Conservation (phyloP, 2,888 invertebrate genomes). For the Lymantria dispar region DNA sequence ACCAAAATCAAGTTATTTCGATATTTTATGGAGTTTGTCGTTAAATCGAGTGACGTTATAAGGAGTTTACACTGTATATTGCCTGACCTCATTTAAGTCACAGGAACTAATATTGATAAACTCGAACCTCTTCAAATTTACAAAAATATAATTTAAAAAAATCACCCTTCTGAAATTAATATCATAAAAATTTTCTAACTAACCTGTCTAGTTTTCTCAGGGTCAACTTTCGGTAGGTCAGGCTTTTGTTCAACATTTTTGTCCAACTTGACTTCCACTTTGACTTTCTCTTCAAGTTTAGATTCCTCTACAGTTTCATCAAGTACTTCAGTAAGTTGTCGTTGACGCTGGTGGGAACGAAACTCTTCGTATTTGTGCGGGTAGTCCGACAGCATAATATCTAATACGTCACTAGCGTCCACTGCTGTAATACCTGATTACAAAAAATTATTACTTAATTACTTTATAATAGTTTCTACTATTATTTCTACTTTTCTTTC, state of each 20-base stretch:
- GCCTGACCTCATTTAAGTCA: too few relatives aligned
- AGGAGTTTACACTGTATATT: too few relatives aligned
- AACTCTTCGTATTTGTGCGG: slow-evolving; percentile 97
- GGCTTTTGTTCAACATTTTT: slow-evolving; percentile 52
- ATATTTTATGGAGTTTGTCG: too few relatives aligned
- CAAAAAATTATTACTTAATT: background rate
- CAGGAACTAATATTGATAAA: too few relatives aligned
- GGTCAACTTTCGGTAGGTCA: slow-evolving; percentile 64
- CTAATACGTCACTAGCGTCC: slow-evolving; percentile 95
- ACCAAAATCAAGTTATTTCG: too few relatives aligned
- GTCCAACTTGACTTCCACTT: slow-evolving; percentile 54
- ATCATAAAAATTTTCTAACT: slow-evolving; percentile 4
- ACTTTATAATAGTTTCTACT: too few relatives aligned
- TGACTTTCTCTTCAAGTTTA: slow-evolving; percentile 50
- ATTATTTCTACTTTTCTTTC: too few relatives aligned
- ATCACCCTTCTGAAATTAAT: too few relatives aligned
- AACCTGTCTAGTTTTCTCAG: slow-evolving; percentile 71
- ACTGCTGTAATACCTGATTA: slow-evolving; percentile 91
- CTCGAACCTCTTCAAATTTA: too few relatives aligned
- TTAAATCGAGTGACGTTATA: too few relatives aligned
- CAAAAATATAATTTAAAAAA: too few relatives aligned
- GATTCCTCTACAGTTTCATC: slow-evolving; percentile 35
- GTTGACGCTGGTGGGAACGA: slow-evolving; percentile 85
- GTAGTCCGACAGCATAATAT: slow-evolving; percentile 97
- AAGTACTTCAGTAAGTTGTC: slow-evolving; percentile 60